Evolutionary conservation across 2,113 vertebrate genomes (phyloP), one percentile per base, ranked within the genome.

Genomic region (Hemichromis elongatus): DNA sequence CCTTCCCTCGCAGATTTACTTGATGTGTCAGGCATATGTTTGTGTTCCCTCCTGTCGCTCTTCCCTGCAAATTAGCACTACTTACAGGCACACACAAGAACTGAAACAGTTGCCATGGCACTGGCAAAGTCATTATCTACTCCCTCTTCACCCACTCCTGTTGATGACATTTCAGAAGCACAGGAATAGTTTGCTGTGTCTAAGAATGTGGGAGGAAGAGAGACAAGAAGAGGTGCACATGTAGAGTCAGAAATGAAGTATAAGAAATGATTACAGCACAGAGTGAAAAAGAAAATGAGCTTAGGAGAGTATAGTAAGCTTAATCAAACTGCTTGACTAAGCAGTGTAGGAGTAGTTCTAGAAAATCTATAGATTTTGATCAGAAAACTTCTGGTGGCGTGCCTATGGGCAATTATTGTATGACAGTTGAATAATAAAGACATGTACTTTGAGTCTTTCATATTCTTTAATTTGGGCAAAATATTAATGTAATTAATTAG

Each of bases 71-170:
- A 73, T 30, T 7, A 80, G 77, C 53, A 40, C 79, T 80, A 52
- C 81, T 82, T 79, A 73, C 50, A 79, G 56, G 45, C 66, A 21
- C 79, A 55, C 78, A 87, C 75, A 59, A 2, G 52, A 88, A 81
- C 87, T 83, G 79, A 77, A 90, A 83, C 85, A 80, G 94, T 95
- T 96, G 90, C 95, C 93, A 96, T 95, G 93, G 93, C 42, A 85
- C 53, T 92, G 92, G 86, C 88, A 86, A 89, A 94, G 89, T 92
- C 90, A 82, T 92, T 90, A 91, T 79, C 84, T 52, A 37, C 85
- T 89, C 70, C 24, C 80, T 87, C 82, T 86, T 87, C 82, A 53
- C 79, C 66, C 82, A 90, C 87, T 92, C 68, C 84, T 87, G 86
- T 82, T 79, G 84, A 90, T 95, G 88, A 94, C 90, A 90, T 91